Conservation (phyloP, 2,888 invertebrate genomes). For the Portevinia maculata region DNA sequence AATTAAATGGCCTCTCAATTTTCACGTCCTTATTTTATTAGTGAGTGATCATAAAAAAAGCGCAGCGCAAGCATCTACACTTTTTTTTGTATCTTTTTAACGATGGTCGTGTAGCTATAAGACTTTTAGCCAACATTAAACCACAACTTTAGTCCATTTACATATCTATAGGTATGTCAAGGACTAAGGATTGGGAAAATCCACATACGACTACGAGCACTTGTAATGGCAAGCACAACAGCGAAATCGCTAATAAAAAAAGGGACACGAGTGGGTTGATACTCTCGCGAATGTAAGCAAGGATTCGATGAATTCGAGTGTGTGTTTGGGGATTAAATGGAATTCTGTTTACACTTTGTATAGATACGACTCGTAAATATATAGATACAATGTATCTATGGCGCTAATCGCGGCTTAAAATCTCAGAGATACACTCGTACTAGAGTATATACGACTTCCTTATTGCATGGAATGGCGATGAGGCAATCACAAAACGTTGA, state of each 20-base stretch:
- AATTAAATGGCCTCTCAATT: constrained; percentile 72
- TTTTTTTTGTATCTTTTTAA: constrained; percentile 42
- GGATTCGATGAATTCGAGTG: constrained; percentile 21
- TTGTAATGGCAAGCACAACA: constrained; percentile 35
- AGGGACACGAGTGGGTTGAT: constrained; percentile 17
- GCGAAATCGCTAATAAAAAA: constrained; percentile 31
- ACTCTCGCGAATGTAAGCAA: not conserved
- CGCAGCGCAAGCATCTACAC: constrained; percentile 1
- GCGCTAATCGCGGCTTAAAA: constrained; percentile 30
- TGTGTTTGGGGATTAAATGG: constrained; percentile 5
- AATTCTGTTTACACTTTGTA: constrained; percentile 21
- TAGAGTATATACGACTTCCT: constrained; percentile 4
- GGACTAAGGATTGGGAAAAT: constrained; percentile 1
- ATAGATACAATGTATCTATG: constrained; percentile 23
- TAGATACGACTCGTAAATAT: constrained; percentile 10
- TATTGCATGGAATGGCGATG: constrained; percentile 12
- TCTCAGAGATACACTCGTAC: not conserved
- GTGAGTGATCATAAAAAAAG: constrained; percentile 55
- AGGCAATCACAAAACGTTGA: constrained; percentile 22
- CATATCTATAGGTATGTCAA: constrained; percentile 34
- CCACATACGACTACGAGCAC: constrained; percentile 1
- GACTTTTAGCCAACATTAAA: constrained; percentile 70
- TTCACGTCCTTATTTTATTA: constrained; percentile 74
- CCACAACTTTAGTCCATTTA: constrained; percentile 50
- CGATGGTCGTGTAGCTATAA: constrained; percentile 53